Base-by-base conservation (phyloP, 2,113 vertebrate species). In the Anhinga rufa region DNA sequence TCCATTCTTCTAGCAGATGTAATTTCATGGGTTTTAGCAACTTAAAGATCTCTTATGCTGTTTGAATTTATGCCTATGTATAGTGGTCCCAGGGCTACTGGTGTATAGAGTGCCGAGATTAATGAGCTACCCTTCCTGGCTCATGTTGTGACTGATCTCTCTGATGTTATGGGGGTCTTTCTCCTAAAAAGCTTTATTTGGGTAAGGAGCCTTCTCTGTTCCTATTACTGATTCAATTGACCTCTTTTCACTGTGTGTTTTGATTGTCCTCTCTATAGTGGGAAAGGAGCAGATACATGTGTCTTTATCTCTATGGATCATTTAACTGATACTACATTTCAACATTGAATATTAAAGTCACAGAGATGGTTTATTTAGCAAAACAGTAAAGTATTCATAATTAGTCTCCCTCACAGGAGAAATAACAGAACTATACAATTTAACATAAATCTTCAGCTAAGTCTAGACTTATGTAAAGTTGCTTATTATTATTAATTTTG, bases 341-440 rank as follows among this genome's bases (percentile, higher is more conserved):
- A 69, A 6, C 17, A 25, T 1, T 49, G 38, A 89, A 69, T 86
- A 66, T 92, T 79, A 51, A 89, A 92, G 40, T 80, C 14, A 6
- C 12, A 66, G 52, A 19, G 54, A 48, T 48, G 36, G 31, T 80
- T 96, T 93, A 44, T 89, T 62, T 28, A 74, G 84, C 58, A 92
- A 92, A 96, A 87, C 88, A 92, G 82, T 84, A 62, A 93, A 92
- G 28, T n/a, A 58, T 75, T 78, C n/a, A 34, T 87, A 82, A 80
- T 71, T 94, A 22, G 58, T 74, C 36, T 76, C 26, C 28, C 81
- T 82, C 8, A 0, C 14, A 36, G 42, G 92, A 93, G 46, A 80
- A 91, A 46, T 55, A 81, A 65, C n/a, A 36, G 20, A 58, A 48
- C 15, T 25, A 6, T 22, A 49, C 6, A 46, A 34, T 54, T 82